phyloP scores from a whole-genome alignment of 2,888 invertebrate species.

The Xestia xanthographa region DNA sequence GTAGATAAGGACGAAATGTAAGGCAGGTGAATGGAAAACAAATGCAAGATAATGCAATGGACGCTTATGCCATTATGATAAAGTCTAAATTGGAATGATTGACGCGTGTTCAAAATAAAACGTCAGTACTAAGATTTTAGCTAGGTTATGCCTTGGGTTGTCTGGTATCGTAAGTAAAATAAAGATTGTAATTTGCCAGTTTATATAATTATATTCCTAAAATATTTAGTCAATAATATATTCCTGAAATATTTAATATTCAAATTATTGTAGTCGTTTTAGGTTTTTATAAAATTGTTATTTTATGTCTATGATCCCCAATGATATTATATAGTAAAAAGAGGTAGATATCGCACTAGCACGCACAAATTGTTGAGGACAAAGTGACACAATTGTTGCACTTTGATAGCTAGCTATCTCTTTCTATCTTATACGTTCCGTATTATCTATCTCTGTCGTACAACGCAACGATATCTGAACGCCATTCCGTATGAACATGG shows the following conservation, averaged over 20 bases:
- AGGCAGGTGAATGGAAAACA: background rate
- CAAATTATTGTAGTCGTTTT: constrained; percentile 11
- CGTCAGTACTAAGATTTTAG: constrained; percentile 5
- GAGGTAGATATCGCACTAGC: too few species aligned
- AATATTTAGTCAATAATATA: constrained; percentile 21
- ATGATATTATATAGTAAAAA: too few species aligned
- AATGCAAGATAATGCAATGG: background rate
- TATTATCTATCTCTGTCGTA: too few species aligned
- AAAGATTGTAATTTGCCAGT: background rate
- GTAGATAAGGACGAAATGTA: background rate
- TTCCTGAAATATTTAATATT: constrained; percentile 40
- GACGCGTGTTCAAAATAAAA: background rate
- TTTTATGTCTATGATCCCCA: constrained; percentile 10
- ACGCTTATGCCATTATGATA: background rate
- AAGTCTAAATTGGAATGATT: background rate
- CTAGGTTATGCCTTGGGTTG: background rate
- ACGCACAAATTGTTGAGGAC: too few species aligned
- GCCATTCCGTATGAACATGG: too few species aligned
- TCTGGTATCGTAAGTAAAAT: background rate
- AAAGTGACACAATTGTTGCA: too few species aligned
- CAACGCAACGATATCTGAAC: too few species aligned
- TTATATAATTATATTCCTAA: constrained; percentile 28
- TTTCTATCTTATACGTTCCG: too few species aligned
- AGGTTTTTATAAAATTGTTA: background rate
- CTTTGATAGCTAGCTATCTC: too few species aligned